phyloP scores from a whole-genome alignment of 1,140 invertebrate genomes.

The Phocides pigmalion region DNA sequence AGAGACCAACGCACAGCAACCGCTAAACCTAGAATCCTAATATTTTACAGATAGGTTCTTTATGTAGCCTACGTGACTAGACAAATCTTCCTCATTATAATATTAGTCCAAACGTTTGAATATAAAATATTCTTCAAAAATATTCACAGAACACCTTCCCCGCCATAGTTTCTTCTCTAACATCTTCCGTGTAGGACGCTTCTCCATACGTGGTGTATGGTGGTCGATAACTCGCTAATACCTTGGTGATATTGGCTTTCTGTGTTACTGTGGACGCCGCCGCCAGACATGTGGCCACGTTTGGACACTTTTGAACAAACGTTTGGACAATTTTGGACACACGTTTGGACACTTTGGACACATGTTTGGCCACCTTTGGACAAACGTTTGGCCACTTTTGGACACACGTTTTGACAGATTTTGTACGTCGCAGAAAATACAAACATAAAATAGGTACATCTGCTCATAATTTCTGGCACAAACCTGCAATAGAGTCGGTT shows the following conservation, averaged over 20 bases:
- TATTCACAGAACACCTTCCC: not conserved
- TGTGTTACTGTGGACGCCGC: not conserved
- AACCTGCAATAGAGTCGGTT: no score
- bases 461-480: no score
- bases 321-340: not conserved
- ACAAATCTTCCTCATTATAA: not conserved
- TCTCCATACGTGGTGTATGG: not conserved
- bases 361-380: not conserved
- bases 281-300: not conserved
- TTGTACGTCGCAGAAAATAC: no score
- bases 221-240: not conserved
- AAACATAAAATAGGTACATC: no score
- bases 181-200: not conserved
- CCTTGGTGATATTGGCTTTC: not conserved
- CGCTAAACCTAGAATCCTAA: no score
- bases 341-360: not conserved
- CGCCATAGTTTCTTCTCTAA: not conserved
- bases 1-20: no score
- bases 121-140: not conserved
- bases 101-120: not conserved
- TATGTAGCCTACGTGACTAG: no score
- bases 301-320: not conserved
- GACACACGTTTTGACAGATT: no score
- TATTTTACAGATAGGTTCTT: no score
- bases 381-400: no score